These are phyloP conservation scores for Bombus pyrosoma DNA, from an alignment of 1,140 invertebrate species.

Conservation along the genomic window DNA sequence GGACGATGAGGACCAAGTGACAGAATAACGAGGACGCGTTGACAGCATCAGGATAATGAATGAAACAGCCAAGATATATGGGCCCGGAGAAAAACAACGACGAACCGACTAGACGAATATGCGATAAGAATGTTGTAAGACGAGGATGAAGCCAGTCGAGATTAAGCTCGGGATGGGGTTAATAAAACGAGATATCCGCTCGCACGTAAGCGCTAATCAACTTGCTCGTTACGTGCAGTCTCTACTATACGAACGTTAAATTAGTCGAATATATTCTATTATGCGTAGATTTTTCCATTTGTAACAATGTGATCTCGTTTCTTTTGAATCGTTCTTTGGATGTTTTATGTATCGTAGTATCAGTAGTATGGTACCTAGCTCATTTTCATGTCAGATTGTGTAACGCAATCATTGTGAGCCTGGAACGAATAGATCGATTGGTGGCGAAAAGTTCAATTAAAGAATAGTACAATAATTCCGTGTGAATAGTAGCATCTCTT, in stretches of 20 bases:
- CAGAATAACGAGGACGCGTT: constrained; percentile 15
- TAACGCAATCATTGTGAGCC: no score
- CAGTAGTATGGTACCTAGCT: no score
- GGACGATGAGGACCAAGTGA: constrained; percentile 12
- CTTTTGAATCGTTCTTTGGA: not conserved
- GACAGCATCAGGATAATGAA: constrained; percentile 23
- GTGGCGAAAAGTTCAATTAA: no score
- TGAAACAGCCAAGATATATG: constrained; percentile 10
- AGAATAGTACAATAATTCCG: no score
- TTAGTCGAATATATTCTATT: not conserved
- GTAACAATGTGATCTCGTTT: not conserved
- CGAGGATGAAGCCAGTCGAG: not conserved
- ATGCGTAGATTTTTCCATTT: not conserved
- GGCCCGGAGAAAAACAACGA: not conserved
- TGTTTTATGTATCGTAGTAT: not conserved
- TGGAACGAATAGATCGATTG: no score
- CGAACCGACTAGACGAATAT: not conserved
- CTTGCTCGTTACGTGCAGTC: no score
- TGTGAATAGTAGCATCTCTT: no score
- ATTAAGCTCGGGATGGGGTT: not conserved
- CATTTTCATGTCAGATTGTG: no score
- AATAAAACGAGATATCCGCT: not conserved
- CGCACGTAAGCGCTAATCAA: not conserved
- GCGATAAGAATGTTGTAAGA: constrained; percentile 11
- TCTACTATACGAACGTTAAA: not conserved